A percentile compares a stretch with the other conserved stretches of the same genome.
These are phyloP conservation scores for Drosophila santomea DNA, from an alignment of 1,140 invertebrate species.

Conservation along the genomic window DNA sequence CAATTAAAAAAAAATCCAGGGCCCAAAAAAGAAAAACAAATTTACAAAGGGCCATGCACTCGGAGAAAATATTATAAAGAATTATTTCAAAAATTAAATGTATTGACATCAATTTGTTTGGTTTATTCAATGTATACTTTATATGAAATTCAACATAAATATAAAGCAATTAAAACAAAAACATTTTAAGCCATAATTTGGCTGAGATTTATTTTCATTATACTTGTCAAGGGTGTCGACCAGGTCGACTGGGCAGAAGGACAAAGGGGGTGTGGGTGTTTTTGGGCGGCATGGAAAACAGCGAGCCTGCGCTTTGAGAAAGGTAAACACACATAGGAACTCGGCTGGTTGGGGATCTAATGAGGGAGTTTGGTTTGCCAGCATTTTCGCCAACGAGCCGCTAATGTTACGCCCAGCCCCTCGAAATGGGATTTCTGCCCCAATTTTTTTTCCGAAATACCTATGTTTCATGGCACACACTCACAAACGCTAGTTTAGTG, in stretches of 20 bases:
- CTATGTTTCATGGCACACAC: conserved; percentile 22
- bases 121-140: no score
- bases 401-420: conserved; percentile 53
- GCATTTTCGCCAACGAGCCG: conserved; percentile 59
- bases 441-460: not conserved
- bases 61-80: not conserved
- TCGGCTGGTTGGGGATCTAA: conserved; percentile 12
- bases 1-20: conserved; percentile 84
- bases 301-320: conserved; percentile 36
- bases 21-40: conserved; percentile 86
- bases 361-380: conserved; percentile 15
- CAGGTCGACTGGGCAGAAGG: conserved; percentile 5
- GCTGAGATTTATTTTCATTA: not conserved
- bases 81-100: no score
- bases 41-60: conserved; percentile 8
- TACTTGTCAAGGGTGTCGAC: conserved; percentile 23
- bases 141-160: no score
- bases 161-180: no score
- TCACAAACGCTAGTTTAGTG: not conserved
- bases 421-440: not conserved
- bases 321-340: conserved; percentile 44
- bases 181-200: no score
- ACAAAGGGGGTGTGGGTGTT: not conserved
- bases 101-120: no score
- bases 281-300: conserved; percentile 24